These are phyloP conservation scores for Scelioninae gen. 2 DNA, from an alignment of 2,888 invertebrate species.

Conservation along the genomic window DNA sequence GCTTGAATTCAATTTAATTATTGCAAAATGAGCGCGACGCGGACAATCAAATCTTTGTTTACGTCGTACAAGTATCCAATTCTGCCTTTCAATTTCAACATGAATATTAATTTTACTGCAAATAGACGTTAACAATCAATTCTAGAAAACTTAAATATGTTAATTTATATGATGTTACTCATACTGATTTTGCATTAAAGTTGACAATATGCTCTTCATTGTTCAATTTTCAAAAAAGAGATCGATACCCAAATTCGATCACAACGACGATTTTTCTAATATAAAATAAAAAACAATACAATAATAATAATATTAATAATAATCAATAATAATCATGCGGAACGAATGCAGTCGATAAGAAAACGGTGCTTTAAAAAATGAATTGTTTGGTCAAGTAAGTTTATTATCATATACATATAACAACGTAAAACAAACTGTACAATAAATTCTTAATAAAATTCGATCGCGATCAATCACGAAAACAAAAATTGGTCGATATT, in stretches of 20 bases:
- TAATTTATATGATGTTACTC: slow-evolving; percentile 12
- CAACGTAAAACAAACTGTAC: slow-evolving; percentile 55
- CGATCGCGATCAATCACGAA: slow-evolving; percentile 5
- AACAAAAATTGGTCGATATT: slow-evolving; percentile 13
- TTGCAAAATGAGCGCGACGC: slow-evolving; percentile 41
- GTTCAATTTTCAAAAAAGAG: too few species aligned
- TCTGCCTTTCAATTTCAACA: slow-evolving; percentile 14
- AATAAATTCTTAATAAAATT: slow-evolving; percentile 42
- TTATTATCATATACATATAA: slow-evolving; percentile 37
- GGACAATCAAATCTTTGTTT: slow-evolving; percentile 8
- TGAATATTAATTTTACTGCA: slow-evolving; percentile 17
- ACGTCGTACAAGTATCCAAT: slow-evolving; percentile 19
- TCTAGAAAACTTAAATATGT: slow-evolving; percentile 44
- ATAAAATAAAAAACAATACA: slow-evolving; percentile 22
- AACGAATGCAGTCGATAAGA: slow-evolving; percentile 25
- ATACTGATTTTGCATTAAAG: too few species aligned
- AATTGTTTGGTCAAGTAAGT: slow-evolving; percentile 9
- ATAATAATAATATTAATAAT: slow-evolving; percentile 22
- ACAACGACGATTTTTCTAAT: slow-evolving; percentile 42
- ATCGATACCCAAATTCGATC: slow-evolving; percentile 43
- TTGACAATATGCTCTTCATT: too few species aligned
- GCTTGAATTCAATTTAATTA: slow-evolving; percentile 10
- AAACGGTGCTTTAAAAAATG: slow-evolving; percentile 17
- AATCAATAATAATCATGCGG: slow-evolving; percentile 22
- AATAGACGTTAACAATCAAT: slow-evolving; percentile 38